Conservation (phyloP, 2,113 vertebrate species). For the Lepisosteus oculatus region DNA sequence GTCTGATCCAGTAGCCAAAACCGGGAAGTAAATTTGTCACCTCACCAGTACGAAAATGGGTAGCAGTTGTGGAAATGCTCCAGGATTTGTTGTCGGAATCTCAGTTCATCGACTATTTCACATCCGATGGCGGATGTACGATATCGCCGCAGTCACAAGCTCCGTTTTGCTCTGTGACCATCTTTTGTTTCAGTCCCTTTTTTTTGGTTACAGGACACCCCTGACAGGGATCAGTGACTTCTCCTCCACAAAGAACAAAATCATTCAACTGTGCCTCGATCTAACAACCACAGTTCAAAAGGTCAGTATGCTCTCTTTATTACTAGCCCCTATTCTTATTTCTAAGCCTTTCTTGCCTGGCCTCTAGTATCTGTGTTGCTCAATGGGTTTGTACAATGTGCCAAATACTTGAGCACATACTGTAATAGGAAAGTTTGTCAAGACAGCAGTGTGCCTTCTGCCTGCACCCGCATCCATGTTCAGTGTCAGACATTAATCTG, state of each 20-base stretch:
- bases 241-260: constrained; percentile 93
- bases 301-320: constrained; percentile 67
- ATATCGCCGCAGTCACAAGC: background rate
- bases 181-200: constrained; percentile 21
- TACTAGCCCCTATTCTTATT: constrained; percentile 15
- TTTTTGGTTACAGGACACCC: constrained; percentile 75
- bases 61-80: too few species aligned
- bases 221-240: constrained; percentile 95
- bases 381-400: constrained; percentile 15
- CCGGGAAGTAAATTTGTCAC: too few species aligned
- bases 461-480: constrained; percentile 35
- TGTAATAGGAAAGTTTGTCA: constrained; percentile 16
- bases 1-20: too few species aligned
- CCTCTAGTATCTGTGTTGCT: constrained; percentile 22
- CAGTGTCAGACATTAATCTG: constrained; percentile 39
- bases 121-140: background rate
- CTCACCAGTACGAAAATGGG: too few species aligned
- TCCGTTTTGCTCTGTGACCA: background rate
- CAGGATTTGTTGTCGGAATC: too few species aligned
- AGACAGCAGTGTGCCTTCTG: constrained; percentile 40
- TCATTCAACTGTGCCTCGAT: constrained; percentile 95
- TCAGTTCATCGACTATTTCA: too few species aligned
- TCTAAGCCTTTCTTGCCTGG: constrained; percentile 20
- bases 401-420: constrained; percentile 21
- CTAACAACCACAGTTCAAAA: constrained; percentile 96